Evolutionary conservation across 2,113 vertebrate species (phyloP).

Genomic region (Mesocricetus auratus): DNA sequence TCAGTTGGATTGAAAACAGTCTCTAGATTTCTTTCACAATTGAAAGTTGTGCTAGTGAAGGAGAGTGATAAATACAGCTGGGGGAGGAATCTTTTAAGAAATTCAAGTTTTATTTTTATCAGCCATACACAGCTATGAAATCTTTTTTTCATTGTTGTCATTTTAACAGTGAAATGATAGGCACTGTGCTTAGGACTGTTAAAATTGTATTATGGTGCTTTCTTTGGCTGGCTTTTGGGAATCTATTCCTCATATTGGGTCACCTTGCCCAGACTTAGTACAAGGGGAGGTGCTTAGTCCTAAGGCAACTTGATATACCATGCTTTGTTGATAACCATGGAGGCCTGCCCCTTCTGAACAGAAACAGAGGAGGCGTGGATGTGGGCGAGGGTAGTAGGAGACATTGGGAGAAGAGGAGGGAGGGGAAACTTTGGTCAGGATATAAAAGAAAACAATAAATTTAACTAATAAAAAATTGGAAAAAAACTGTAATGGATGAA

Average conservation of each 20-base stretch:
- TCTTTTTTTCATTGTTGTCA: not conserved
- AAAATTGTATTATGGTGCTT: not conserved
- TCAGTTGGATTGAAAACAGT: not conserved
- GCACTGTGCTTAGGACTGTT: slow-evolving; percentile 24
- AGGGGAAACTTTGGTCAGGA: not conserved
- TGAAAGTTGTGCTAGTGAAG: slow-evolving; percentile 34
- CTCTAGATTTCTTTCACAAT: slow-evolving; percentile 7
- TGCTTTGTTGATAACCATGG: not conserved
- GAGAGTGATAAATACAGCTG: slow-evolving; percentile 27
- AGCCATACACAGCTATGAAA: slow-evolving; percentile 1
- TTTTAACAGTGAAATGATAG: slow-evolving; percentile 41
- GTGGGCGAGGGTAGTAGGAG: not conserved
- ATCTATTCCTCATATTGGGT: not conserved
- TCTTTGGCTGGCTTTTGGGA: not conserved
- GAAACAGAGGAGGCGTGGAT: not conserved
- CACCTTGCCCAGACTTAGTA: not conserved
- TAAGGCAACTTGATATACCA: not conserved
- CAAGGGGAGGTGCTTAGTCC: not conserved
- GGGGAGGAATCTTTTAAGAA: slow-evolving; percentile 47
- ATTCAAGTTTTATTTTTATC: slow-evolving; percentile 46
- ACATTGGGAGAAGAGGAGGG: not conserved
- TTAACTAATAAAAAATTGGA: not conserved
- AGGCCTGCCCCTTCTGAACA: not conserved
- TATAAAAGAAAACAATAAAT: not conserved
- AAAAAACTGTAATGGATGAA: not conserved